A percentile compares a stretch with the other conserved stretches of the same genome.
Evolutionary conservation across 2,113 vertebrate species (phyloP).

Genomic region (Oriolus oriolus): DNA sequence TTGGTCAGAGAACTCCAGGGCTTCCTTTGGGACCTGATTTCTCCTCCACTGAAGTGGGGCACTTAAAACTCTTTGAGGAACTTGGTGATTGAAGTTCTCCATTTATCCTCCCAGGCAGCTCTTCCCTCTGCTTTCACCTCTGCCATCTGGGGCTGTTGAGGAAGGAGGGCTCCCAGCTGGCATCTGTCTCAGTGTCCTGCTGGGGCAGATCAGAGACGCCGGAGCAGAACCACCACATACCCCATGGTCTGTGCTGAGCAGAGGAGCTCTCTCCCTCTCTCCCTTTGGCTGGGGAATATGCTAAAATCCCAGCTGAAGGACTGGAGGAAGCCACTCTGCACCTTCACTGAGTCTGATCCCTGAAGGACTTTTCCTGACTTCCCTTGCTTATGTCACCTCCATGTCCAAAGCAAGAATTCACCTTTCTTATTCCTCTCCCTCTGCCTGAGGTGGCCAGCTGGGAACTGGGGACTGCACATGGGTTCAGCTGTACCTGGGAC

Average conservation of each 20-base stretch:
- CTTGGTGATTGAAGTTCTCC: not conserved
- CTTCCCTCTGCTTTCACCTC: not conserved
- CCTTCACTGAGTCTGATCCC: not conserved
- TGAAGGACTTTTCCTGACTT: not conserved
- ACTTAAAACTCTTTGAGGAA: not conserved
- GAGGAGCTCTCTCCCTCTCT: not conserved
- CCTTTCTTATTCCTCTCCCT: not conserved
- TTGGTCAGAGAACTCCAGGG: not conserved
- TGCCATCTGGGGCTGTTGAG: not conserved
- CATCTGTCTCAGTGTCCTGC: not conserved
- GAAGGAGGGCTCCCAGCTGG: not conserved
- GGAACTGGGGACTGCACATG: accelerated
- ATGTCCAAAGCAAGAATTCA: not conserved
- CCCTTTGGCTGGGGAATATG: not conserved
- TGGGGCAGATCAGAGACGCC: not conserved
- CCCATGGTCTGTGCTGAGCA: not conserved
- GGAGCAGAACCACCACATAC: not conserved
- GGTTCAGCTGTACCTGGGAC: not conserved
- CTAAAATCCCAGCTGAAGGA: not conserved
- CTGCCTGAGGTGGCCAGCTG: not conserved
- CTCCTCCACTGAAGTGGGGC: not conserved
- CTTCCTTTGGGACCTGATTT: not conserved
- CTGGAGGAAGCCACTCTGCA: not conserved
- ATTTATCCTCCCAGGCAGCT: not conserved
- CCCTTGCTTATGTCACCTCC: not conserved